phyloP scores from a whole-genome alignment of 92 coral and sea anemone species.

The Hydrozoanthus gracilis region DNA sequence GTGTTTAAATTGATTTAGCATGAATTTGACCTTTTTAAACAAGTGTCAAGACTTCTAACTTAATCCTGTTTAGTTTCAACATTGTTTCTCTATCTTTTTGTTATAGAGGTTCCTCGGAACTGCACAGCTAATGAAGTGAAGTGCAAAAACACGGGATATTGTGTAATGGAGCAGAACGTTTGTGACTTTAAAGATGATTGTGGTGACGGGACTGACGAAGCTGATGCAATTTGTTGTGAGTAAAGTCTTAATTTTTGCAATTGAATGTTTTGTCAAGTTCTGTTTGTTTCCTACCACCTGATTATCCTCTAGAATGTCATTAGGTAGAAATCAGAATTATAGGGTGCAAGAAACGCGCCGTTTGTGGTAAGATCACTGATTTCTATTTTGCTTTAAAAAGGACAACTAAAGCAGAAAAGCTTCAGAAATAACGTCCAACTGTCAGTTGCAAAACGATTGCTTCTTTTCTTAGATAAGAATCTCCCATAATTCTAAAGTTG shows the following conservation, averaged over 20 bases:
- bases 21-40: too few relatives aligned
- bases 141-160: slow-evolving; percentile 73
- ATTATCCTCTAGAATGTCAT: neutral
- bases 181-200: slow-evolving; percentile 90
- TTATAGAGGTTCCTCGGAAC: slow-evolving; percentile 69
- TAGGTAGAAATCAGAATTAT: neutral
- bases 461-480: too few relatives aligned
- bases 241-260: neutral
- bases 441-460: too few relatives aligned
- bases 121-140: slow-evolving; percentile 82
- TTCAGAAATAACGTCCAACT: too few relatives aligned
- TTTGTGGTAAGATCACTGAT: too few relatives aligned
- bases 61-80: neutral
- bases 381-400: too few relatives aligned
- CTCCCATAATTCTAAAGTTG: too few relatives aligned
- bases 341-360: too few relatives aligned
- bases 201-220: slow-evolving; percentile 87
- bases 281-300: neutral
- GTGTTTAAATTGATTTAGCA: too few relatives aligned
- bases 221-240: slow-evolving; percentile 57
- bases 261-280: neutral
- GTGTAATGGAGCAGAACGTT: slow-evolving; percentile 80
- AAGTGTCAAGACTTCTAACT: too few relatives aligned
- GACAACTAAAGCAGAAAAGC: too few relatives aligned
- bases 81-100: neutral